Base-by-base conservation (phyloP, 2,888 invertebrate species). In the Gnatocerus cornutus region DNA sequence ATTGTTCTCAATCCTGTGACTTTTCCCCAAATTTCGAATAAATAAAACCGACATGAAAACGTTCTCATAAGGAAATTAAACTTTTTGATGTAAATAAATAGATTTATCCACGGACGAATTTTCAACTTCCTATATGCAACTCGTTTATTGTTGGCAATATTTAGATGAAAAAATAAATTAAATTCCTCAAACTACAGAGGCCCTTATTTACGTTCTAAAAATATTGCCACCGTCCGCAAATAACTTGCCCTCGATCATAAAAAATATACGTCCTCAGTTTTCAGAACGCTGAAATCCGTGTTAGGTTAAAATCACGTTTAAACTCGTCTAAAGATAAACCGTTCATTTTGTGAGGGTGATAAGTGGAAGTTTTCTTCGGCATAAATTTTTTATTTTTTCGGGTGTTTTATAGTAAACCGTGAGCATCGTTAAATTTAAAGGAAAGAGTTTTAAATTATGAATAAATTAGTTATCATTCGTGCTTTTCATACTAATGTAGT, bases 401-500 rank as follows among this genome's bases (percentile, higher is more conserved):
- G 48, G 29, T 46, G 59, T 61, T 61, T 50, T 39, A 61, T 27
- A 37, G 16, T 37, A n/a, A 50, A 29, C 48, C 48, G 29, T 29
- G 16, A 16, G 29, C 5, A 8, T 50, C 48, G 37, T 61, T 61
- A 50, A 61, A 48, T 48, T 61, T 39, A 33, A 27, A 61, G 48
- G 14, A 48, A 8, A 21, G 48, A 61, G 46, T 61, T 61, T 39
- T 59, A 46, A 61, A 61, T 46, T 27, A 59, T 59, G 59, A 59
- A 61, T 61, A 50, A 61, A 61, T 61, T 50, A 58, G 10, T 21
- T 21, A 14, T 37, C 61, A 27, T 41, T 27, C 43, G 10, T 50
- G 61, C 61, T 48, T 61, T 61, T 61, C 13, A 50, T 61, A 46
- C 29, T 45, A 59, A 46, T 46, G 37, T n/a, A 50, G 29, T 61